Percentiles rank a stretch among this genome's conserved stretches.
Evolutionary conservation across 2,888 invertebrate genomes (phyloP).

Genomic region (Meganola albula): DNA sequence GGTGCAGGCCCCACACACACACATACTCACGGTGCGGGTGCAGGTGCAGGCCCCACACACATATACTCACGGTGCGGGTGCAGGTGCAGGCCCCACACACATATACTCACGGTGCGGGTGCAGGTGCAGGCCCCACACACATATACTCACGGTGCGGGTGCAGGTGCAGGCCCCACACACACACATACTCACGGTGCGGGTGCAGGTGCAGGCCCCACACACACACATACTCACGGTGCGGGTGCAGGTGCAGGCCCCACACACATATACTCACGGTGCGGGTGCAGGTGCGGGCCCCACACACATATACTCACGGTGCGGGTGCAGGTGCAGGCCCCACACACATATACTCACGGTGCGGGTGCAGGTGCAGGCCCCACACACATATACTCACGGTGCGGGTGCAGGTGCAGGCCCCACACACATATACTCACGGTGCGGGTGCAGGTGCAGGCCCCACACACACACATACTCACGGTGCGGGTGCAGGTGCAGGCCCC

Average conservation of each 20-base stretch:
- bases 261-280: neutral
- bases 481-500: neutral
- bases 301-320: neutral
- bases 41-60: too few species aligned
- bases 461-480: neutral
- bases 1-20: too few species aligned
- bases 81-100: too few species aligned
- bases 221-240: too few species aligned
- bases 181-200: neutral
- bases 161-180: too few species aligned
- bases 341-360: neutral
- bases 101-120: too few species aligned
- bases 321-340: neutral
- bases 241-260: neutral
- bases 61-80: too few species aligned
- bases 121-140: too few species aligned
- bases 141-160: too few species aligned
- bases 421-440: too few species aligned
- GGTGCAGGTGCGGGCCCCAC: neutral
- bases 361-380: neutral
- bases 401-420: neutral
- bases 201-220: too few species aligned
- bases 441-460: neutral
- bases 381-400: neutral
- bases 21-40: too few species aligned